Conservation (phyloP, 2,888 invertebrate genomes). For the Erebia epiphron region DNA sequence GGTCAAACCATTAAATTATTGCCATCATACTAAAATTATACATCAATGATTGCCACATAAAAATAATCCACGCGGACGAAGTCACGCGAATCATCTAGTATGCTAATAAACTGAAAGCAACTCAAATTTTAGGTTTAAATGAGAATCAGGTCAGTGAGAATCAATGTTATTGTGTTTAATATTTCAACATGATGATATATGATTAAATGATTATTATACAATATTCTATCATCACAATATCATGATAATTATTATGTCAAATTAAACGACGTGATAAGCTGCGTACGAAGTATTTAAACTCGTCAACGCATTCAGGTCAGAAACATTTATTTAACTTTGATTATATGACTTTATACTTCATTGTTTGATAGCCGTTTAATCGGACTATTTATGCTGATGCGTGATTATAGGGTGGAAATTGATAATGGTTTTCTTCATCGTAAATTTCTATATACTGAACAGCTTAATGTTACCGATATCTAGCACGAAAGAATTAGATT, state of each 20-base stretch:
- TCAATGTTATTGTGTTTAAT: neutral
- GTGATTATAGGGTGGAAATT: neutral
- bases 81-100: too few relatives aligned
- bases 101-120: neutral
- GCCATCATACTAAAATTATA: too few relatives aligned
- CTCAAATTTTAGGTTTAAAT: neutral
- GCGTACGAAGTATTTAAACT: neutral
- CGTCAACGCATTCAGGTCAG: constrained; percentile 1
- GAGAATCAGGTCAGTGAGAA: neutral
- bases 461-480: too few relatives aligned
- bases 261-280: neutral
- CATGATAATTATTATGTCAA: neutral
- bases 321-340: constrained; percentile 6
- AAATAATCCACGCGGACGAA: too few relatives aligned
- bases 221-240: neutral
- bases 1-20: too few relatives aligned
- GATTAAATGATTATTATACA: neutral
- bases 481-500: too few relatives aligned
- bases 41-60: too few relatives aligned
- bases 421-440: too few relatives aligned
- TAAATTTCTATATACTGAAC: too few relatives aligned
- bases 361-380: neutral
- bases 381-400: neutral
- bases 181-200: neutral
- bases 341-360: constrained; percentile 1